Evolutionary conservation across 2,113 vertebrate species (phyloP), one percentile per base, ranked within the genome.

Genomic region (Poicephalus gulielmi): DNA sequence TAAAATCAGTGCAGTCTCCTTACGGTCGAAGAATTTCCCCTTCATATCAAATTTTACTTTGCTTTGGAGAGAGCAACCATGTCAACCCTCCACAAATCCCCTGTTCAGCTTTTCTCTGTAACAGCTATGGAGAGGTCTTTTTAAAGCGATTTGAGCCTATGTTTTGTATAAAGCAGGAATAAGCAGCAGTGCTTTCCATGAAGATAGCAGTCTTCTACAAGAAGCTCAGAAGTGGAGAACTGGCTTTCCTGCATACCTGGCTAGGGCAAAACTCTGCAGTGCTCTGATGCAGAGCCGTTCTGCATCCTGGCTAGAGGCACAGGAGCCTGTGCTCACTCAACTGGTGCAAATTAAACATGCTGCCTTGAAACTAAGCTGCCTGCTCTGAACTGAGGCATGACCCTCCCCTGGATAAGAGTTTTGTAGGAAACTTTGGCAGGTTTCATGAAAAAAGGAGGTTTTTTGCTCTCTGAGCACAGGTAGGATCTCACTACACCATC

Each of bases 321-420:
- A 53, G 43, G 50, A 44, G 4, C 4, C 6, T 7, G 33, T 17
- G 8, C 15, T 49, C 76, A n/a, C 28, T 75, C 66, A 78, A 9
- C 30, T 0, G 0, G 60, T 41, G 6, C 25, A 82, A 52, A 79
- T 47, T 19, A 88, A 88, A 74, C 41, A 81, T 0, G 0, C 2
- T 0, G 0, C 33, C 41, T 52, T 43, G 12, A 89, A 89, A 83
- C 37, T n/a, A 52, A 74, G 22, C 16, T 44, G 30, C 18, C 24
- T 84, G 62, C 59, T 47, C 75, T 74, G 81, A 83, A 66, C 17
- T 6, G 25, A 73, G 28, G 3, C 2, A 4, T 59, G 53, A 91
- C 55, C 49, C 16, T 74, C 37, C 28, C 24, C 44, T 33, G 23
- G 31, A 24, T 20, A 82, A 47, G 28, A 69, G 25, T 39, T 57